Base-by-base conservation (phyloP, 2,113 vertebrate genomes). In the Anhinga rufa region DNA sequence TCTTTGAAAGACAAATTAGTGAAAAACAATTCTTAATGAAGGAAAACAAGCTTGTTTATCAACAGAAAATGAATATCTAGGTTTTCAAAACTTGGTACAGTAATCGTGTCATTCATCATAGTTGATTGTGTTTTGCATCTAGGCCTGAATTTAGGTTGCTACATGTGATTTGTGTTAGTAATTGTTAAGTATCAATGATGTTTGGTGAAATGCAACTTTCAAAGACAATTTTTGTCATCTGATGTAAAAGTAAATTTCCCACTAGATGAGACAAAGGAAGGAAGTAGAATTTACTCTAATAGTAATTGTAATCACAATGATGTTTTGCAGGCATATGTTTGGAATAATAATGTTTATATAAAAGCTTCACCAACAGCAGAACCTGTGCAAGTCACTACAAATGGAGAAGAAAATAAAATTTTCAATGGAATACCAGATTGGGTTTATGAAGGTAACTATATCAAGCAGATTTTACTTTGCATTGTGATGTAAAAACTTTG, bases 401-500 rank as follows among this genome's bases (percentile, higher is more conserved):
- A 98, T 72, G 99, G 99, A 85, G 95, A 98, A 95, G 96, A 98
- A 96, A 98, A 99, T 92, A 95, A 98, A 94, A 98, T 99, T 95
- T 98, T 98, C 51, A 99, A 99, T 96, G 99, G 99, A 83, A 93
- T 99, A 91, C 98, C 99, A 92, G 99, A 99, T 97, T 99, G 99
- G 99, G 98, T 99, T 51, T 99, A 99, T 97, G 99, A 99, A 98
- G 99, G 99, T 99, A 96, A 95, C 19, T 95, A 16, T 26, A 18
- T 31, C 31, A 68, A 88, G 44, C 25, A 42, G 90, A 36, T 82
- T 79, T 86, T 80, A 64, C 25, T 87, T 86, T 91, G 16, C 29
- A 42, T 61, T 60, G 36, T 38, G 28, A 44, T 86, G 29, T 77
- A 61, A 84, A 93, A 92, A 40, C 8, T 72, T 64, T 19, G 6